These are phyloP conservation scores for Athalia rosae DNA, from an alignment of 2,888 invertebrate genomes.

Conservation along the genomic window DNA sequence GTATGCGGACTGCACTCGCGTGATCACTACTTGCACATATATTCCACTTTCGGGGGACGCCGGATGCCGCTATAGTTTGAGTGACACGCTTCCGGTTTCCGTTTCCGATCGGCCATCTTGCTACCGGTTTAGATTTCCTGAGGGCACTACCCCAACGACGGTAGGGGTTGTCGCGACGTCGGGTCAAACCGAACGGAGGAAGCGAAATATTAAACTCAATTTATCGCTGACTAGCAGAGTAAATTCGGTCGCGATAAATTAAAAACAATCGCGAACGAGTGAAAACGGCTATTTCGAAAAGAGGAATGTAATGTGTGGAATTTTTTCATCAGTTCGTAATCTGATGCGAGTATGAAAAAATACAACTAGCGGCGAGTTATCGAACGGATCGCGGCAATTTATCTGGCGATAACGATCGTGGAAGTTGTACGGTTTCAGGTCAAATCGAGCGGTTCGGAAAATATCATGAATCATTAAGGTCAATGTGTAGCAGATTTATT, in stretches of 20 bases:
- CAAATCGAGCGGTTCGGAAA: background rate
- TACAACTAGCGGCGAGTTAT: constrained; percentile 15
- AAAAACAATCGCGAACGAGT: background rate
- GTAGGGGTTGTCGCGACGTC: constrained; percentile 26
- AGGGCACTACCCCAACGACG: constrained; percentile 38
- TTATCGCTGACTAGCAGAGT: constrained; percentile 23
- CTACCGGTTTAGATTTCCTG: constrained; percentile 70
- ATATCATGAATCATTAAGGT: background rate
- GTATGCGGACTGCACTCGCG: constrained; percentile 14
- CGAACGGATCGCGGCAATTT: background rate
- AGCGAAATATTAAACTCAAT: constrained; percentile 44
- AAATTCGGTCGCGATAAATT: background rate
- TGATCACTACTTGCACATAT: constrained; percentile 38
- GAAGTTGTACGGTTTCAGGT: background rate
- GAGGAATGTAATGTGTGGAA: background rate
- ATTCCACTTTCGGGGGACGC: constrained; percentile 67
- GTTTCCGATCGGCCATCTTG: constrained; percentile 73
- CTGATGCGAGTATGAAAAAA: background rate
- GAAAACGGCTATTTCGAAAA: background rate
- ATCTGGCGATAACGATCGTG: constrained; percentile 19
- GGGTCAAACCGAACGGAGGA: constrained; percentile 25
- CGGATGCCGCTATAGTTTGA: constrained; percentile 71
- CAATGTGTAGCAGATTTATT: background rate
- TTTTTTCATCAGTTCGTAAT: constrained; percentile 23
- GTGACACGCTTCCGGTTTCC: constrained; percentile 73